phyloP scores from a whole-genome alignment of 2,888 invertebrate species.

The Sympetrum striolatum region DNA sequence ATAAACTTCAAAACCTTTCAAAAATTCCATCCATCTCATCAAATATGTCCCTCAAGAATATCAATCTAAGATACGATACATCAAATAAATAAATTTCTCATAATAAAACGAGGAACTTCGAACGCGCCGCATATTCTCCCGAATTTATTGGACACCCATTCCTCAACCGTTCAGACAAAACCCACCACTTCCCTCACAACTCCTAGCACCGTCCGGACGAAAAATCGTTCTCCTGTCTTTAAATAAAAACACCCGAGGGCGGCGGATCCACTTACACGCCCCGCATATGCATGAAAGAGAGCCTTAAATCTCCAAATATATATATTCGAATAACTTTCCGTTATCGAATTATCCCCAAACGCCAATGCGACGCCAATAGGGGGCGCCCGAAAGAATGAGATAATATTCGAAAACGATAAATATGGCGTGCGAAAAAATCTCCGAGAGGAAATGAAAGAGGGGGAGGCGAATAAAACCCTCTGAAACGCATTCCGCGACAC shows the following conservation, averaged over 20 bases:
- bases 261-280: too few species aligned
- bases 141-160: background rate
- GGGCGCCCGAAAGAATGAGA: background rate
- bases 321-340: too few species aligned
- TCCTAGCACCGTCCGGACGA: background rate
- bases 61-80: too few species aligned
- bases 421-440: conserved; percentile 15
- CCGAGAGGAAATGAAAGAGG: conserved; percentile 1
- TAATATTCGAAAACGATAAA: conserved; percentile 1
- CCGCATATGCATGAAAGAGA: too few species aligned
- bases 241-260: too few species aligned
- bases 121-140: background rate
- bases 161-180: background rate
- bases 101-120: too few species aligned
- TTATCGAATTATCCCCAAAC: background rate
- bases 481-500: conserved; percentile 11
- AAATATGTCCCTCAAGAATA: too few species aligned
- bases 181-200: background rate
- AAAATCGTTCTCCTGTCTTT: too few species aligned
- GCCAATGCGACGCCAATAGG: background rate
- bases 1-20: too few species aligned
- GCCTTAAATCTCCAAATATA: too few species aligned
- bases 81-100: background rate
- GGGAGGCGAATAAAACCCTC: background rate
- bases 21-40: too few species aligned